These are phyloP conservation scores for Drosophila ogumai DNA, from an alignment of 1,140 invertebrate species.

Conservation along the genomic window DNA sequence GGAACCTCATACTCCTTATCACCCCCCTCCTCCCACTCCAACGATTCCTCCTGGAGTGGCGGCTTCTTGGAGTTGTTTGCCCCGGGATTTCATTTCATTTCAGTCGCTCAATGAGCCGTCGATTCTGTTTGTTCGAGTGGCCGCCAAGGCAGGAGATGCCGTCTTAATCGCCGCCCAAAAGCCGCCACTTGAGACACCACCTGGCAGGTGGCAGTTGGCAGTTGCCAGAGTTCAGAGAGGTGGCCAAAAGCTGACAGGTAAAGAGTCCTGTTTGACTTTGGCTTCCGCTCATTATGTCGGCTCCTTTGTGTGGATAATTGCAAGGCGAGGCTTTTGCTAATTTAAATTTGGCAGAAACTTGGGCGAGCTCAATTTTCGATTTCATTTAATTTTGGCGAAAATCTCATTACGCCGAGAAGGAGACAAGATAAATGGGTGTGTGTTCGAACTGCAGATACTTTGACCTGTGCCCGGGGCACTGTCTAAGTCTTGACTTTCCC, in stretches of 20 bases:
- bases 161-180: constrained; percentile 46
- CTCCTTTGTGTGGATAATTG: constrained; percentile 51
- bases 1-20: neutral
- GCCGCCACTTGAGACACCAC: constrained; percentile 39
- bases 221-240: constrained; percentile 19
- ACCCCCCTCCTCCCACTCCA: neutral
- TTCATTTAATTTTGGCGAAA: constrained; percentile 55
- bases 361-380: constrained; percentile 37
- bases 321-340: constrained; percentile 23
- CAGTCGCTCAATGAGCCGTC: constrained; percentile 56
- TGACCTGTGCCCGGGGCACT: constrained; percentile 39
- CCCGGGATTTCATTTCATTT: constrained; percentile 60
- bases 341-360: constrained; percentile 53
- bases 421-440: constrained; percentile 51
- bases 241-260: constrained; percentile 40
- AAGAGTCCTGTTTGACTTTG: constrained; percentile 59
- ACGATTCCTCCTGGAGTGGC: neutral
- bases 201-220: constrained; percentile 46
- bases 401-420: constrained; percentile 44
- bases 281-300: constrained; percentile 47
- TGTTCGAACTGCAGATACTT: constrained; percentile 36
- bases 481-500: constrained; percentile 33
- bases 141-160: constrained; percentile 10
- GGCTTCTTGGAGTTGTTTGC: constrained; percentile 52
- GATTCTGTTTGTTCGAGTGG: constrained; percentile 56